Evolutionary conservation across 2,113 vertebrate species (phyloP), one percentile per base, ranked within the genome.

Genomic region (Cettia cetti): DNA sequence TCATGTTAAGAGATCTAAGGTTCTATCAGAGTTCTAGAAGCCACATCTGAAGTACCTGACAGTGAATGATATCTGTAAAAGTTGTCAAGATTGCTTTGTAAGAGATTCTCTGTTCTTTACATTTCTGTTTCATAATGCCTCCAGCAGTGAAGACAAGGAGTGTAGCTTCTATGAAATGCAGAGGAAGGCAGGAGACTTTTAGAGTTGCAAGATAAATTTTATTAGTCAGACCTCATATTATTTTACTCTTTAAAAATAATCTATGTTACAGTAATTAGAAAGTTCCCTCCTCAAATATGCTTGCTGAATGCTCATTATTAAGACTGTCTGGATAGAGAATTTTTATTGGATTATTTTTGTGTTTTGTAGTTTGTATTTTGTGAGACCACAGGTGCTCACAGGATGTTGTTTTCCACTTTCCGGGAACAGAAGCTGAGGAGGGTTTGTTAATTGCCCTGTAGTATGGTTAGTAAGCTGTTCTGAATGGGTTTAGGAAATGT

Each of bases 161-260:
- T 40, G 22, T 33, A 70, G 60, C 39, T 75, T 72, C 83, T 68
- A 14, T 65, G 84, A 82, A 90, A 90, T 33, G 30, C 9, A 11
- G 92, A 91, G 33, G 65, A 88, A 91, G 71, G 64, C 57, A 49
- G 40, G 54, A 93, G 79, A 72, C 54, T 75, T 91, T 49, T 77
- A 77, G 59, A 92, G 54, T 77, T 95, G 87, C 68, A 54, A 93
- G 91, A 80, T 85, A 94, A 94, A 86, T 82, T 97, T 96, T 97
- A 97, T 97, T 97, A 82, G 66, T 71, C 72, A 88, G 75, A 90
- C 86, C 52, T 94, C 11, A 6, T 54, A 64, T 90, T 87, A 93
- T 83, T 82, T 94, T 78, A 86, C 49, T 81, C 53, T 82, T 84
- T 71, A 19, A 95, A 95, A 96, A 94, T 94, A 92, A 92, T 86